phyloP scores from a whole-genome alignment of 2,797 vertebrate species.

The Lepus oiostolus region DNA sequence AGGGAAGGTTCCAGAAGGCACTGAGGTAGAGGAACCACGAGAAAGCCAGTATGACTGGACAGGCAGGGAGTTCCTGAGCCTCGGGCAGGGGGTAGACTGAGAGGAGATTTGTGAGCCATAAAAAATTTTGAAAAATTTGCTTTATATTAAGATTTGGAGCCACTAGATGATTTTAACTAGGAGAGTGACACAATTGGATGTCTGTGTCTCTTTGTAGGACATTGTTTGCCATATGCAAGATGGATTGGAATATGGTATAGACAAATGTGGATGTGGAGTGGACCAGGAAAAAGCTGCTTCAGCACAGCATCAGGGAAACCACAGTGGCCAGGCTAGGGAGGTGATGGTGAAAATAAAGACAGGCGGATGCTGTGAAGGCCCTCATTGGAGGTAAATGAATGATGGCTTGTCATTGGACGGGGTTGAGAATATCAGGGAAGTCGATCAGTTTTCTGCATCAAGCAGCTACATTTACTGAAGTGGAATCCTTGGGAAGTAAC shows the following conservation, averaged over 20 bases:
- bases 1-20: background rate
- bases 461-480: background rate
- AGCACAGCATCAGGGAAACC: background rate
- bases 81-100: background rate
- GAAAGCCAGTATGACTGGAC: background rate
- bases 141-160: background rate
- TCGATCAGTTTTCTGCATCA: background rate
- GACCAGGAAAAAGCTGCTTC: background rate
- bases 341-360: background rate
- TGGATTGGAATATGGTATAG: too few species aligned
- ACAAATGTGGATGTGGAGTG: background rate
- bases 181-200: too few species aligned
- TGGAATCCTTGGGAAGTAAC: background rate
- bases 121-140: too few species aligned
- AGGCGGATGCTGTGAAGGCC: background rate
- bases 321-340: background rate
- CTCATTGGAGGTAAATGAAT: background rate
- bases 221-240: background rate
- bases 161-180: background rate
- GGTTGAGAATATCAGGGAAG: background rate
- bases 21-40: rapidly evolving
- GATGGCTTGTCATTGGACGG: background rate
- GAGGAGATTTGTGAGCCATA: background rate
- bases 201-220: background rate
- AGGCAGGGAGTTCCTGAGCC: background rate